Evolutionary conservation across 2,797 vertebrate species (phyloP).

Genomic region (Pantherophis alleghaniensis): DNA sequence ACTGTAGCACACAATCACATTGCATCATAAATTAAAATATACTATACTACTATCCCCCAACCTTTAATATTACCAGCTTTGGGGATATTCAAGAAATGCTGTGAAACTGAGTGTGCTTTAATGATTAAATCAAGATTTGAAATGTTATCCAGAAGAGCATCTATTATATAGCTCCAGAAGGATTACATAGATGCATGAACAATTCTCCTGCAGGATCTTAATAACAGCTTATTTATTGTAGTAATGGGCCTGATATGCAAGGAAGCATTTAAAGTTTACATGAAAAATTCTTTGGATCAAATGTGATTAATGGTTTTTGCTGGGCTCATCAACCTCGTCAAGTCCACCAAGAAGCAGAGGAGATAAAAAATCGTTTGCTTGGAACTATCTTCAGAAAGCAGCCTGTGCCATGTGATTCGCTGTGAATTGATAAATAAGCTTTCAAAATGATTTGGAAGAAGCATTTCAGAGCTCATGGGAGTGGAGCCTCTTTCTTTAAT

Average conservation of each 20-base stretch:
- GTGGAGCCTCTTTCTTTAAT: background rate
- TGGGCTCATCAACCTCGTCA: background rate
- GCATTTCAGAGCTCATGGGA: background rate
- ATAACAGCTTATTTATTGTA: background rate
- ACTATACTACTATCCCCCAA: background rate
- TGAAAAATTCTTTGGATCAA: background rate
- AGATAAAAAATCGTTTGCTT: background rate
- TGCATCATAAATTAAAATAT: background rate
- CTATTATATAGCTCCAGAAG: background rate
- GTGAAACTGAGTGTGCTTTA: background rate
- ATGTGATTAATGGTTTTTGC: background rate
- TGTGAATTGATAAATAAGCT: background rate
- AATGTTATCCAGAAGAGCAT: background rate
- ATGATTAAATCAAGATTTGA: background rate
- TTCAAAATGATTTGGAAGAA: background rate
- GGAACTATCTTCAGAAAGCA: background rate
- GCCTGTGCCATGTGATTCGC: background rate
- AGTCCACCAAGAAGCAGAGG: background rate
- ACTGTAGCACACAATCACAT: conserved; percentile 17
- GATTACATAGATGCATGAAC: background rate
- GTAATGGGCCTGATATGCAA: background rate
- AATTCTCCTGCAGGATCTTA: background rate
- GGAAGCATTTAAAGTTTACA: no score
- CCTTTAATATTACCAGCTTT: background rate
- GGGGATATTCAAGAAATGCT: background rate